Conservation (phyloP, 2,888 invertebrate genomes). For the Spilarctia lutea region DNA sequence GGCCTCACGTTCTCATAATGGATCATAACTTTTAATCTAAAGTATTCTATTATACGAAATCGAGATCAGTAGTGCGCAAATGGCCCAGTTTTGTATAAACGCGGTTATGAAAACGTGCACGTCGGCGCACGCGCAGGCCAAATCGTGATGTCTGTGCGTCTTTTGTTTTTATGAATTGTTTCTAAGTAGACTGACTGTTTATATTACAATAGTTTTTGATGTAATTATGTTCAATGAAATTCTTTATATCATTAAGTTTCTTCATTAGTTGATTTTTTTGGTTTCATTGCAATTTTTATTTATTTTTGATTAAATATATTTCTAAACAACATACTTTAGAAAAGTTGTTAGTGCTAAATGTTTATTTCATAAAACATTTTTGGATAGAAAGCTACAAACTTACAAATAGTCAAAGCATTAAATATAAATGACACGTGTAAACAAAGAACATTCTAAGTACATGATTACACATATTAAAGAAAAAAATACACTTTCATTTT, state of each 20-base stretch:
- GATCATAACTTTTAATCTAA: slow-evolving; percentile 46
- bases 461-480: slow-evolving; percentile 1
- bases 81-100: slow-evolving; percentile 52
- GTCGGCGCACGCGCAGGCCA: slow-evolving; percentile 43
- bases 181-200: slow-evolving; percentile 15
- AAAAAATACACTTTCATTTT: not conserved
- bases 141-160: slow-evolving; percentile 47
- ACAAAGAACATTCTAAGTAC: not conserved
- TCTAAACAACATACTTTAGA: too few relatives aligned
- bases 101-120: slow-evolving; percentile 56
- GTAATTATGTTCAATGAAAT: not conserved
- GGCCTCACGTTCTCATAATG: slow-evolving; percentile 48
- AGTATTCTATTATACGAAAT: slow-evolving; percentile 48
- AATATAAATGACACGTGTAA: not conserved
- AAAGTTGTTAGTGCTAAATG: too few relatives aligned
- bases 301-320: not conserved
- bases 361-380: too few relatives aligned
- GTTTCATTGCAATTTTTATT: not conserved
- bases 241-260: not conserved
- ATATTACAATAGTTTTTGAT: not conserved
- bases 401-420: not conserved
- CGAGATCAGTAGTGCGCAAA: slow-evolving; percentile 53
- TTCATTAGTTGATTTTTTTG: not conserved
- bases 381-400: not conserved
- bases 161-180: slow-evolving; percentile 36